Percentiles rank a stretch among this genome's conserved stretches.
Conservation (phyloP, 2,113 vertebrate genomes). For the Leucosticte australis region DNA sequence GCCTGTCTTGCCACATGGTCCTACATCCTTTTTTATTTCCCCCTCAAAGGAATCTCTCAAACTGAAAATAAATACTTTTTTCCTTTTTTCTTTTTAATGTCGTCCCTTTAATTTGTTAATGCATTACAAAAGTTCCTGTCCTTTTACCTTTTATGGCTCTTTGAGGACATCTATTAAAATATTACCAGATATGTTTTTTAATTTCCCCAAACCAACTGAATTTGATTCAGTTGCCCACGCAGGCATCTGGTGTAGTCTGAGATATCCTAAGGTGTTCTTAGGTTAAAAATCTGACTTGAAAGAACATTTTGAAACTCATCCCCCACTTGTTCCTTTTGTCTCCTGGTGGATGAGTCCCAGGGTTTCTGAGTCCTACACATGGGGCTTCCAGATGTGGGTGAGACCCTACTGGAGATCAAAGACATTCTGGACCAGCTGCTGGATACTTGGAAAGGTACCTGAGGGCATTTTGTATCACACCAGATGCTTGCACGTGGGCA, state of each 20-base stretch:
- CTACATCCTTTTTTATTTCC: neutral
- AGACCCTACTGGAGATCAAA: constrained; percentile 14
- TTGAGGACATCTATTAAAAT: neutral
- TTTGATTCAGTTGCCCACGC: neutral
- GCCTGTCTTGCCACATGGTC: neutral
- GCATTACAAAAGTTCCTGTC: neutral
- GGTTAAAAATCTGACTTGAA: constrained; percentile 1
- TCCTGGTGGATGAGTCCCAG: neutral
- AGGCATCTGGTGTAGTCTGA: neutral
- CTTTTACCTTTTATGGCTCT: neutral
- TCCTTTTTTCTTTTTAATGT: neutral
- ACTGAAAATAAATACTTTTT: neutral
- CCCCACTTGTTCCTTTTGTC: neutral
- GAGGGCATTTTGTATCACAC: neutral
- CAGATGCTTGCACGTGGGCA: neutral
- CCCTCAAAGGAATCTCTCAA: neutral
- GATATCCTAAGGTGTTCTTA: neutral
- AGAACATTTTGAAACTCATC: neutral
- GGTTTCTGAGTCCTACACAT: neutral
- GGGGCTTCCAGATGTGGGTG: constrained; percentile 4
- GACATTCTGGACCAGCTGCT: constrained; percentile 8
- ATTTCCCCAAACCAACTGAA: neutral
- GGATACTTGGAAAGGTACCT: neutral
- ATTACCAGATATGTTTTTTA: neutral
- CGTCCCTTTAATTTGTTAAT: neutral